These are phyloP conservation scores for Gastrophysa polygoni DNA, from an alignment of 2,888 invertebrate species.

Conservation along the genomic window DNA sequence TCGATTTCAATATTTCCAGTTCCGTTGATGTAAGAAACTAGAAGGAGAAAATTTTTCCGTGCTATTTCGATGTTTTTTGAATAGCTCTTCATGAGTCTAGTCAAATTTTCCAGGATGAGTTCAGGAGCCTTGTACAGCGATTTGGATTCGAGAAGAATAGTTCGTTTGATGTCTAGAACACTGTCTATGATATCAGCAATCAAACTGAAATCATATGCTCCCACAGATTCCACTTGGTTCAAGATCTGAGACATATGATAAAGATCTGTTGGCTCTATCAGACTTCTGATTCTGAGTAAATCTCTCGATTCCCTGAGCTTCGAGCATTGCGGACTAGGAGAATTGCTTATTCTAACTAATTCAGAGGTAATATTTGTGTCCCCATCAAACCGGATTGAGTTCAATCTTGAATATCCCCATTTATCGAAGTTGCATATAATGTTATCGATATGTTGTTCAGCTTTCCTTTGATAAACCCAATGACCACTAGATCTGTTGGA, in stretches of 20 bases:
- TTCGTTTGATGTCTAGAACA: slow-evolving; percentile 55
- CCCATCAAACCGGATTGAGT: not conserved
- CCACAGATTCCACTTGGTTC: not conserved
- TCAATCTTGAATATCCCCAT: not conserved
- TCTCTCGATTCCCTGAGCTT: not conserved
- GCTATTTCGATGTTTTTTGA: not conserved
- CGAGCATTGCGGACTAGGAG: not conserved
- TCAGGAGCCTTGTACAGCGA: slow-evolving; percentile 12
- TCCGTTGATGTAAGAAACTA: not conserved
- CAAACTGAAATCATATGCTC: slow-evolving; percentile 49
- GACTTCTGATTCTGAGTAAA: slow-evolving; percentile 15
- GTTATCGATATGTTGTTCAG: not conserved
- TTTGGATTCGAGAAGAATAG: slow-evolving; percentile 9
- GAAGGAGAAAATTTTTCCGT: slow-evolving; percentile 1
- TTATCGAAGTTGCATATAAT: not conserved
- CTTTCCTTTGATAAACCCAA: slow-evolving; percentile 6
- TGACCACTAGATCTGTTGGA: not conserved
- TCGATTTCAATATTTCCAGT: not conserved
- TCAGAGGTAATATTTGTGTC: not conserved
- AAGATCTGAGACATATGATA: slow-evolving; percentile 37
- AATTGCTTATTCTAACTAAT: not conserved
- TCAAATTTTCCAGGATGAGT: slow-evolving; percentile 13
- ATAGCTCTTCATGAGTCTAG: slow-evolving; percentile 8
- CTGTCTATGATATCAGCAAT: slow-evolving; percentile 51
- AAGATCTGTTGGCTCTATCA: slow-evolving; percentile 37